These are phyloP conservation scores for Drosophila pseudotakahashii DNA, from an alignment of 2,888 invertebrate species.

Conservation along the genomic window DNA sequence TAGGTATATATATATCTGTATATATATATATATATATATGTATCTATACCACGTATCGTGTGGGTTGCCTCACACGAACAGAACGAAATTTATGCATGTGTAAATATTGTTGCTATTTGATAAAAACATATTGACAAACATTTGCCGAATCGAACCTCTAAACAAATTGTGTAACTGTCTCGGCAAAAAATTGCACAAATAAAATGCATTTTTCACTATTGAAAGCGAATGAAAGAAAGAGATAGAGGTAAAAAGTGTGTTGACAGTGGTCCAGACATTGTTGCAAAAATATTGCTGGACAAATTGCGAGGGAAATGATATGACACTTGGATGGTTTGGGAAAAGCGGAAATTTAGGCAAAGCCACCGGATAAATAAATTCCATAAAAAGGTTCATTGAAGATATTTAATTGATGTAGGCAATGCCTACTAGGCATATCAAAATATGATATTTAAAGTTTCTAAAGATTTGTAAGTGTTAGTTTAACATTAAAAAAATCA, in stretches of 20 bases:
- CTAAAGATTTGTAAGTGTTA: too few relatives aligned
- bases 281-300: conserved; percentile 12
- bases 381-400: too few relatives aligned
- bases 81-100: conserved; percentile 66
- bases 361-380: conserved; percentile 5
- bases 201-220: conserved; percentile 22
- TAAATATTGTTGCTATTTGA: conserved; percentile 71
- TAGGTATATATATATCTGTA: background rate
- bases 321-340: background rate
- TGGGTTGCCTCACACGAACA: conserved; percentile 25
- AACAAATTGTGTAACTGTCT: conserved; percentile 64
- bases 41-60: conserved; percentile 1
- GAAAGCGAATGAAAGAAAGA: background rate
- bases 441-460: too few relatives aligned
- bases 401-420: too few relatives aligned
- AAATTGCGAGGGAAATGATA: conserved; percentile 18
- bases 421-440: too few relatives aligned
- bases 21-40: background rate
- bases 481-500: too few relatives aligned
- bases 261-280: conserved; percentile 28
- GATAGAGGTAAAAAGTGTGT: conserved; percentile 26
- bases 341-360: background rate
- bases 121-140: conserved; percentile 79
- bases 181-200: conserved; percentile 41
- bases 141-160: conserved; percentile 67